A percentile compares a stretch with the other conserved stretches of the same genome.
Conservation (phyloP, 1,140 invertebrate species). For the Papilio glaucus region DNA sequence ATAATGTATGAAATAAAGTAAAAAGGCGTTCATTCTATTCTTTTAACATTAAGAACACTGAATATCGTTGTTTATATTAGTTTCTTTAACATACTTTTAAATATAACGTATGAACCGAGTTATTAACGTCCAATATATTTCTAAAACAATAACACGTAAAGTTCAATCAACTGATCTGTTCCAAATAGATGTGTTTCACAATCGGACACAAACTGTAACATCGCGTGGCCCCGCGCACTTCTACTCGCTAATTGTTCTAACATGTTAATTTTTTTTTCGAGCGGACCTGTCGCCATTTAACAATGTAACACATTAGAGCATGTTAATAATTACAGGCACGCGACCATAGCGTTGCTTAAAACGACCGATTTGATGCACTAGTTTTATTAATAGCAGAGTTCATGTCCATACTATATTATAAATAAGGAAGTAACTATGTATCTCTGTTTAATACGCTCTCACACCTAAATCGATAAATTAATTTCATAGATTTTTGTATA, state of each 20-base stretch:
- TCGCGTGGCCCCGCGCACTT: conserved; percentile 45
- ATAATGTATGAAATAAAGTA: too few relatives aligned
- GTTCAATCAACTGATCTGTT: conserved; percentile 37
- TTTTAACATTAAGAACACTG: too few relatives aligned
- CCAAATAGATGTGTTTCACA: conserved; percentile 31
- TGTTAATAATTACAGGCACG: conserved; percentile 44
- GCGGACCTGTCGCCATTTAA: conserved; percentile 36
- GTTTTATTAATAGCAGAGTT: conserved; percentile 38
- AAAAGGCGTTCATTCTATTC: too few relatives aligned
- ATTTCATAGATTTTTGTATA: neutral
- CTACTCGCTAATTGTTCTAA: conserved; percentile 40
- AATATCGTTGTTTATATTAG: neutral
- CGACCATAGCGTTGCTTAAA: conserved; percentile 48
- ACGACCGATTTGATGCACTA: conserved; percentile 47
- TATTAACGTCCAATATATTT: neutral
- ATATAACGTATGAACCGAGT: neutral
- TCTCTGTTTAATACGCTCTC: neutral
- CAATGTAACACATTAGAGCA: conserved; percentile 44
- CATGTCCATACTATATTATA: neutral
- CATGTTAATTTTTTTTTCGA: conserved; percentile 45
- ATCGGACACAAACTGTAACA: conserved; percentile 42
- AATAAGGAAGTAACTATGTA: neutral
- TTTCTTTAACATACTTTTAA: neutral
- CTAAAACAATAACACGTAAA: neutral
- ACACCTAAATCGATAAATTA: neutral